Evolutionary conservation across 2,797 vertebrate species (phyloP).

Genomic region (Enteromius thamalakanensis): DNA sequence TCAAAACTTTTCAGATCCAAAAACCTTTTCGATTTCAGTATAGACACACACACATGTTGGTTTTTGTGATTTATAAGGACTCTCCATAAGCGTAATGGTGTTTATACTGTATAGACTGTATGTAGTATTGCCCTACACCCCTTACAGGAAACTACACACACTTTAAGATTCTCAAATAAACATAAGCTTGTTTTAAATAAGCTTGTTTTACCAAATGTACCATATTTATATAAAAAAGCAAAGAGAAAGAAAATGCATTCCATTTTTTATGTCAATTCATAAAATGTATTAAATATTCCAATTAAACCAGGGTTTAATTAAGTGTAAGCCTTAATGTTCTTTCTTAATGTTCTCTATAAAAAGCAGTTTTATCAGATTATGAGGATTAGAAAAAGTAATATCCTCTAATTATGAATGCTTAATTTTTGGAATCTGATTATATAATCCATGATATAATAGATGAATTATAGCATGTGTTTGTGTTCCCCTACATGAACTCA

Average conservation of each 20-base stretch:
- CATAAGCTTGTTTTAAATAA: background rate
- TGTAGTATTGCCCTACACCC: too few relatives aligned
- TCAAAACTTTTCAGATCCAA: background rate
- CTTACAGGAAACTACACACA: too few relatives aligned
- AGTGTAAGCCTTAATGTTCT: too few relatives aligned
- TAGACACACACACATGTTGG: background rate
- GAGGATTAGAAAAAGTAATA: background rate
- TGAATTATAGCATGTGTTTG: slow-evolving; percentile 63
- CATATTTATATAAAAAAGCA: background rate
- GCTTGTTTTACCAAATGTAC: background rate
- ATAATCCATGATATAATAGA: background rate
- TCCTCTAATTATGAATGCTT: background rate
- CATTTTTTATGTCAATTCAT: background rate
- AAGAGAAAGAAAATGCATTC: background rate
- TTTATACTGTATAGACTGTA: too few relatives aligned
- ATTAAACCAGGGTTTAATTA: background rate
- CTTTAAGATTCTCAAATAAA: too few relatives aligned
- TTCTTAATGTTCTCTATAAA: background rate
- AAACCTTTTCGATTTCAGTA: background rate
- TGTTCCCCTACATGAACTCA: slow-evolving; percentile 71
- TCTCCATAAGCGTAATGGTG: too few relatives aligned
- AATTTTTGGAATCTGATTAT: background rate
- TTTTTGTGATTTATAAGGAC: too few relatives aligned
- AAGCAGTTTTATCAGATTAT: background rate
- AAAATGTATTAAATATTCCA: background rate